Conservation (phyloP, 2,797 vertebrate genomes). For the Todus mexicanus region DNA sequence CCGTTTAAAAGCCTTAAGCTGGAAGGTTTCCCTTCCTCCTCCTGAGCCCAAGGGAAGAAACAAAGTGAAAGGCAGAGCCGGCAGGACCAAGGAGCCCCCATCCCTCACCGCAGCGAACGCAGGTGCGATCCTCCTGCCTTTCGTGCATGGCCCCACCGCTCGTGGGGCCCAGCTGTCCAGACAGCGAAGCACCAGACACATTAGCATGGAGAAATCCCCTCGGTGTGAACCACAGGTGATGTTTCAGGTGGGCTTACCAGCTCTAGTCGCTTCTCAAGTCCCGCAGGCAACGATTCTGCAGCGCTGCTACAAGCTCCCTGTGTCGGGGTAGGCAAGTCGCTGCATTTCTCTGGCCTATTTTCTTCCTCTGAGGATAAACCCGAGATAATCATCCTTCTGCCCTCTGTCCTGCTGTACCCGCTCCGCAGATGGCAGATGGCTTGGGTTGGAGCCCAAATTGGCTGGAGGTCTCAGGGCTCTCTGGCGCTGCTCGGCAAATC, state of each 20-base stretch:
- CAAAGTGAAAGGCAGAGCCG: neutral
- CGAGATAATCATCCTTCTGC: neutral
- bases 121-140: neutral
- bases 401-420: neutral
- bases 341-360: neutral
- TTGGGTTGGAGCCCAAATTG: neutral
- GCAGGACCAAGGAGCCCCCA: neutral
- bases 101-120: neutral
- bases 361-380: neutral
- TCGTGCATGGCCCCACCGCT: fast-evolving
- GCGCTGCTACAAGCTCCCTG: neutral
- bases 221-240: neutral
- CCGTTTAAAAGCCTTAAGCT: neutral
- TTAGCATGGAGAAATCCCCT: neutral
- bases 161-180: too few relatives aligned
- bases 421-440: neutral
- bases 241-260: neutral
- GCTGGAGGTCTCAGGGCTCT: fast-evolving
- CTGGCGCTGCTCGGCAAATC: fast-evolving
- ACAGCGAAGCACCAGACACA: neutral
- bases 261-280: neutral
- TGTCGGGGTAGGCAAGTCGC: fast-evolving
- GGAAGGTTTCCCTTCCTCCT: neutral
- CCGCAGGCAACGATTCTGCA: neutral
- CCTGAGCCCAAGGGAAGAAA: neutral